These are phyloP conservation scores for Rissa tridactyla DNA, from an alignment of 2,113 vertebrate species.

Conservation along the genomic window DNA sequence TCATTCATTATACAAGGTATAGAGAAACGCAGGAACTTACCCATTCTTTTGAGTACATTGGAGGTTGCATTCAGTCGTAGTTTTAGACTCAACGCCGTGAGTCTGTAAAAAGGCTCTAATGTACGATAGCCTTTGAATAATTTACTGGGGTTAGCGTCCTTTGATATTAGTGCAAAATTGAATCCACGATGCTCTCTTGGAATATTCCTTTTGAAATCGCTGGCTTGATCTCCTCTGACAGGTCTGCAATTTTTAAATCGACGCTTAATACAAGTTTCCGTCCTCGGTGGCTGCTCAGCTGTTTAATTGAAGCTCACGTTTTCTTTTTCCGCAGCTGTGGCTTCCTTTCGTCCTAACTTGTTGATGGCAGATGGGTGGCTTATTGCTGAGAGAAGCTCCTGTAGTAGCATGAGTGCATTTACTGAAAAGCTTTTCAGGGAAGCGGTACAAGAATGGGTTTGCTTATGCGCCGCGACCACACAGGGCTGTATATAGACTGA, in stretches of 20 bases:
- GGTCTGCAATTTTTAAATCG: conserved; percentile 51
- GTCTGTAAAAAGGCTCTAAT: conserved; percentile 89
- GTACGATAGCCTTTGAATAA: conserved; percentile 86
- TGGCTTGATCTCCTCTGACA: conserved; percentile 67
- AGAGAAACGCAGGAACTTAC: conserved; percentile 90
- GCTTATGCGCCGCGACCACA: conserved; percentile 96
- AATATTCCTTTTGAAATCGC: conserved; percentile 75
- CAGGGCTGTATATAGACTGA: conserved; percentile 99
- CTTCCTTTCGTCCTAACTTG: conserved; percentile 90
- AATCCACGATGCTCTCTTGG: conserved; percentile 60
- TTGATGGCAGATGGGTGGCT: conserved; percentile 94
- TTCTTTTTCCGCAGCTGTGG: conserved; percentile 74
- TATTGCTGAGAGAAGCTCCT: conserved; percentile 85
- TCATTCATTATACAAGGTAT: conserved; percentile 51
- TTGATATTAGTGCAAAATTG: conserved; percentile 68
- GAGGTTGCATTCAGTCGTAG: conserved; percentile 99
- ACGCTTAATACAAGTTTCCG: conserved; percentile 66
- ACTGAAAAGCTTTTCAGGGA: conserved; percentile 90
- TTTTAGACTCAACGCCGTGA: conserved; percentile 91
- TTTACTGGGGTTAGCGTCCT: conserved; percentile 68
- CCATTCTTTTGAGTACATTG: conserved; percentile 99
- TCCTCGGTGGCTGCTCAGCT: conserved; percentile 75
- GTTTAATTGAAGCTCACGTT: conserved; percentile 83
- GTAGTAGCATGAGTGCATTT: conserved; percentile 87
- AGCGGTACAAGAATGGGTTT: conserved; percentile 84